These are phyloP conservation scores for Salminus brasiliensis DNA, from an alignment of 2,113 vertebrate genomes.

Conservation along the genomic window DNA sequence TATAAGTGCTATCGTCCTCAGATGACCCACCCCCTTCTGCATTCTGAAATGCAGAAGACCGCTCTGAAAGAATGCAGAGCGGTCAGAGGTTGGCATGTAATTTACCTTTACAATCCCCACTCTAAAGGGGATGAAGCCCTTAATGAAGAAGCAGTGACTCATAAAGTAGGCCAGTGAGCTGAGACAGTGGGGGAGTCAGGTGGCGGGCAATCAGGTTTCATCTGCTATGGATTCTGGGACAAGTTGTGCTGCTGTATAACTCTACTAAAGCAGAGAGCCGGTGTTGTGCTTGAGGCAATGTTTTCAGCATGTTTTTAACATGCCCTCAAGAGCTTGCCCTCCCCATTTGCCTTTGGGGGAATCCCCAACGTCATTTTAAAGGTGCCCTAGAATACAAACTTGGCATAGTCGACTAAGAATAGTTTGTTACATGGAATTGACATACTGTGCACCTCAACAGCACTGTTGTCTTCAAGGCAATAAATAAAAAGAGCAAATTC, in stretches of 20 bases:
- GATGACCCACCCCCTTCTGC: constrained; percentile 10
- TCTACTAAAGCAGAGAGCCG: neutral
- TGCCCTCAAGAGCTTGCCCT: neutral
- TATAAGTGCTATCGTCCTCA: constrained; percentile 12
- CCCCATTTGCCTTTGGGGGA: neutral
- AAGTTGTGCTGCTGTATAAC: neutral
- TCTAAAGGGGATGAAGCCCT: constrained; percentile 36
- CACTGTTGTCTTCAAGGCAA: no score
- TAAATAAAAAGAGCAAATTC: no score
- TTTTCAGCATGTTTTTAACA: no score
- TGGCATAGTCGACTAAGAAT: no score
- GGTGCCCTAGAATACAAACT: no score
- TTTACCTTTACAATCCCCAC: constrained; percentile 40
- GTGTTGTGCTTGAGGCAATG: no score
- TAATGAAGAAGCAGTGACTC: constrained; percentile 56
- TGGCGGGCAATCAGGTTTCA: neutral
- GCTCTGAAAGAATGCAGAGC: no score
- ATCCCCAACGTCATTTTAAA: neutral
- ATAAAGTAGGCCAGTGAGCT: constrained; percentile 33
- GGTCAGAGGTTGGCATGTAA: constrained; percentile 31
- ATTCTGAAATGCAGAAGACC: no score
- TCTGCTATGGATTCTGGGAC: neutral
- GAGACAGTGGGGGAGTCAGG: neutral
- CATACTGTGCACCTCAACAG: no score
- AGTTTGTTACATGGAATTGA: no score